Conservation (phyloP, 23 tunicate genomes). For the Styela clava region DNA sequence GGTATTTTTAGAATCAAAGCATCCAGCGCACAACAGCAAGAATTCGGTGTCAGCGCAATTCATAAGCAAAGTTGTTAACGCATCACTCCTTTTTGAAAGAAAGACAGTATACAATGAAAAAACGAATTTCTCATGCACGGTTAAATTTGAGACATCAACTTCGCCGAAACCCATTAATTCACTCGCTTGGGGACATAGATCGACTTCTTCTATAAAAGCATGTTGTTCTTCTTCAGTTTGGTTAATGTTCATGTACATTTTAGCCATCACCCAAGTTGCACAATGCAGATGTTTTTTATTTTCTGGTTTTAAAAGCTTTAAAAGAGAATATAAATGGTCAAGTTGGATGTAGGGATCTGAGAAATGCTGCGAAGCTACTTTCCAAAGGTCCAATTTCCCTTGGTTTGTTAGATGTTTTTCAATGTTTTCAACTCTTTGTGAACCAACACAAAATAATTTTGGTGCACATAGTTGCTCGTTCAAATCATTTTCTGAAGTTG, state of each 20-base stretch:
- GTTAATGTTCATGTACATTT: too few species aligned
- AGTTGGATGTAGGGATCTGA: not conserved
- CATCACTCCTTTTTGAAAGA: not conserved
- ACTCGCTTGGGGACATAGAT: not conserved
- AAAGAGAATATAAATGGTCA: not conserved
- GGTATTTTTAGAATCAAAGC: not conserved
- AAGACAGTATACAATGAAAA: not conserved
- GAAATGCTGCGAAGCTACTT: not conserved
- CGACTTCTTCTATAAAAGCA: not conserved
- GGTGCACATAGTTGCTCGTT: not conserved
- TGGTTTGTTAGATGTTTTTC: not conserved
- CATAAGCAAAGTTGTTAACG: not conserved
- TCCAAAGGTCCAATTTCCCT: not conserved
- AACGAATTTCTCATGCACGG: not conserved
- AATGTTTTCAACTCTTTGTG: not conserved
- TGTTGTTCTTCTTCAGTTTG: not conserved
- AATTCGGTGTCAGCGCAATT: not conserved
- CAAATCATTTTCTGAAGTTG: not conserved
- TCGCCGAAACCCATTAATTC: not conserved
- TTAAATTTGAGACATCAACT: too few species aligned
- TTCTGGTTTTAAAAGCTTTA: not conserved
- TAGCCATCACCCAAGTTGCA: not conserved
- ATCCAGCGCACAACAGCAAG: not conserved
- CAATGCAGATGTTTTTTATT: not conserved
- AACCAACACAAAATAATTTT: not conserved